phyloP scores from a whole-genome alignment of 92 coral and sea anemone genomes.

The Anthopleura xanthogrammica region DNA sequence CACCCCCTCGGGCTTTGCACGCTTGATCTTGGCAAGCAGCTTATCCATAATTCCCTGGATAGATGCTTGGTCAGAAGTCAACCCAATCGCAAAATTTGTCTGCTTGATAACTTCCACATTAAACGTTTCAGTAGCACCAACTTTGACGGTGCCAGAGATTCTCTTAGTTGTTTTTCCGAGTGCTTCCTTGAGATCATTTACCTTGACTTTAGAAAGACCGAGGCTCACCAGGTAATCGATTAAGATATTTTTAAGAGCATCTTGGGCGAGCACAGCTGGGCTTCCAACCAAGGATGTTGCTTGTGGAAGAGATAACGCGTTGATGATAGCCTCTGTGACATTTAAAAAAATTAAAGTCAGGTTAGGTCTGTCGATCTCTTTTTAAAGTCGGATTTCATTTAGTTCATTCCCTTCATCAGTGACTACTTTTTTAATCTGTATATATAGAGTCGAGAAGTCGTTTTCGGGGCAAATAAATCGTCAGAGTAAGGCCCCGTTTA shows the following conservation, averaged over 20 bases:
- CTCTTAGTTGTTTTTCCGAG: neutral
- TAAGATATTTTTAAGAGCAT: neutral
- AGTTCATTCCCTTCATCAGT: too few species aligned
- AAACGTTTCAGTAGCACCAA: conserved; percentile 13
- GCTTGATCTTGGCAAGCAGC: conserved; percentile 3
- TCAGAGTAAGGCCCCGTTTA: too few species aligned
- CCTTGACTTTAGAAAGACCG: neutral
- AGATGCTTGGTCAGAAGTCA: conserved; percentile 51
- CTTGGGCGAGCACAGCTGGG: neutral
- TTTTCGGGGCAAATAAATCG: too few species aligned
- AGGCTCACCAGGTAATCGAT: neutral
- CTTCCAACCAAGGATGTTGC: conserved; percentile 10
- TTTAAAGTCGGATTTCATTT: too few species aligned
- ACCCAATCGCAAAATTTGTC: conserved; percentile 32
- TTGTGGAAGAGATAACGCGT: conserved; percentile 9
- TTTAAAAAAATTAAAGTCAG: neutral
- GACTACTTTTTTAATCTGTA: too few species aligned
- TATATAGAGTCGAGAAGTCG: too few species aligned
- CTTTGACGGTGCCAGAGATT: conserved; percentile 1
- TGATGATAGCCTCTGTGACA: neutral
- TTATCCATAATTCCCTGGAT: conserved; percentile 31
- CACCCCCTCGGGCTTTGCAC: conserved; percentile 8
- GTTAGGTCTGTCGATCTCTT: too few species aligned
- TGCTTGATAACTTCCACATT: conserved; percentile 40
- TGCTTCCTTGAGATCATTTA: neutral